Conservation (phyloP, 2,113 vertebrate genomes). For the Cephalopterus ornatus region DNA sequence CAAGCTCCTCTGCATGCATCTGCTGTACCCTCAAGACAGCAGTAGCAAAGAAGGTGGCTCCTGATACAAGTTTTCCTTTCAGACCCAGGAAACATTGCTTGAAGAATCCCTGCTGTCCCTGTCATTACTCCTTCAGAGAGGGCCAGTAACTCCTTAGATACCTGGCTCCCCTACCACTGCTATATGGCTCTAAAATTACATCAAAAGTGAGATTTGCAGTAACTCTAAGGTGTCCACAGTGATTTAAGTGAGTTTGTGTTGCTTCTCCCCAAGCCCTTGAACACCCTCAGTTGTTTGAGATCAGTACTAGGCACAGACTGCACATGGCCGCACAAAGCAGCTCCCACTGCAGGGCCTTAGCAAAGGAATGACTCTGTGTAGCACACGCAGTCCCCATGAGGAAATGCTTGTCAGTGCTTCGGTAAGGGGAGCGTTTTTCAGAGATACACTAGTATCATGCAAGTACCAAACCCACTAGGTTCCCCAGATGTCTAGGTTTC, state of each 20-base stretch:
- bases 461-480: neutral
- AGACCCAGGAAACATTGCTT: neutral
- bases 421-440: neutral
- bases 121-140: neutral
- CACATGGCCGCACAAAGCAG: rapidly evolving
- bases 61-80: no score
- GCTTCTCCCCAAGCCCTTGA: neutral
- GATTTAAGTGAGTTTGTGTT: neutral
- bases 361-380: rapidly evolving
- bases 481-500: no score
- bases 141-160: neutral
- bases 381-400: rapidly evolving
- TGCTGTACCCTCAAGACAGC: neutral
- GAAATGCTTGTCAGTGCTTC: neutral
- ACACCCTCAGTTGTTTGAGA: neutral
- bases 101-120: neutral
- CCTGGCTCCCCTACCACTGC: neutral
- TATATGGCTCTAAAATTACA: neutral
- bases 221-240: neutral
- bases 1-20: neutral
- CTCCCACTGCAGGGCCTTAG: rapidly evolving
- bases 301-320: rapidly evolving
- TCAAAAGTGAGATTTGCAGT: neutral
- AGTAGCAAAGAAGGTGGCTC: neutral
- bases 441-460: rapidly evolving